Conservation (phyloP, 1,140 invertebrate species). For the Patella vulgata region DNA sequence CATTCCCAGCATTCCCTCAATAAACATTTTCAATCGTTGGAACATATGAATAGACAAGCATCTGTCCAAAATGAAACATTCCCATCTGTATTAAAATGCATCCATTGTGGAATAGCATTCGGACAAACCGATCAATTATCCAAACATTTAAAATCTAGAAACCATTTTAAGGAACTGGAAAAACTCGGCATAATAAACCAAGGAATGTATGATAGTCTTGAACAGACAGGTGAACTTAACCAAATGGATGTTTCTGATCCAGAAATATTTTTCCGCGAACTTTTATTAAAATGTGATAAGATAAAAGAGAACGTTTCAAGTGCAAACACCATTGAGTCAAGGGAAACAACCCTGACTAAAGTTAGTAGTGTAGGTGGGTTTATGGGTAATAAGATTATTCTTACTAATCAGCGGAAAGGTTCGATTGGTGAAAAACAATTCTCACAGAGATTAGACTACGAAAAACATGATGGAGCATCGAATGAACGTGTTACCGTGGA, state of each 20-base stretch:
- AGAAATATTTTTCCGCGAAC: too few relatives aligned
- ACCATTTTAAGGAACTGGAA: constrained; percentile 96
- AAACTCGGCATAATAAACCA: constrained; percentile 92
- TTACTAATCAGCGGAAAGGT: too few relatives aligned
- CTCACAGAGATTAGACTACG: constrained; percentile 11
- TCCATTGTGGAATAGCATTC: constrained; percentile 95
- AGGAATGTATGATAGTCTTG: constrained; percentile 95
- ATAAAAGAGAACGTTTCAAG: too few relatives aligned
- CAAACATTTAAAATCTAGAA: constrained; percentile 95
- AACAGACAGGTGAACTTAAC: constrained; percentile 74
- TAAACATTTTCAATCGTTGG: not conserved
- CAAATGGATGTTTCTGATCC: not conserved
- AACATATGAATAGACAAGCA: not conserved
- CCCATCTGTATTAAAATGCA: constrained; percentile 75
- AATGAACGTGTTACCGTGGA: constrained; percentile 43
- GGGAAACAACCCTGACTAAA: too few relatives aligned
- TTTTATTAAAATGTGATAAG: too few relatives aligned
- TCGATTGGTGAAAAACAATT: not conserved
- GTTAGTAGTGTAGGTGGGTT: too few relatives aligned
- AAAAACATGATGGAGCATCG: constrained; percentile 20
- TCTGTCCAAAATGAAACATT: not conserved
- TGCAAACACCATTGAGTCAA: too few relatives aligned
- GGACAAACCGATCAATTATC: constrained; percentile 95
- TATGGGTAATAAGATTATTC: too few relatives aligned
- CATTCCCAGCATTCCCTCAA: not conserved